Base-by-base conservation (phyloP, 1,140 invertebrate species). In the Eubasilissa regina region DNA sequence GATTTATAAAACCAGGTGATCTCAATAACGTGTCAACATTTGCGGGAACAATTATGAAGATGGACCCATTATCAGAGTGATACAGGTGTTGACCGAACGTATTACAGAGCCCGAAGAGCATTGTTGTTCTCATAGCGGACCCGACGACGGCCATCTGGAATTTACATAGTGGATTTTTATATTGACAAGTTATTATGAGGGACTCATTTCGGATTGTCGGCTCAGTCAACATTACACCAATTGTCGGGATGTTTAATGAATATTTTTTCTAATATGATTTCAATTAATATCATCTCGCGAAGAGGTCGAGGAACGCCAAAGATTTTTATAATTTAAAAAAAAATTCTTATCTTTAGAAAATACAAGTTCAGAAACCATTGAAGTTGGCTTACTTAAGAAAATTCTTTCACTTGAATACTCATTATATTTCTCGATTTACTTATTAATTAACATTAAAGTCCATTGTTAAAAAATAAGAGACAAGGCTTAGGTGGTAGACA, bases 1-100 rank as follows among this genome's bases (percentile, higher is more conserved):
- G 80, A 79, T 77, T 75, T 66, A 81, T 62, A 58, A 77, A 81
- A 81, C 80, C 80, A 81, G 80, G 80, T 81, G 80, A 81, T 81
- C 80, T 81, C 80, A 81, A 81, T 81, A 72, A 56, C 48, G 45
- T 21, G 19, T 48, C 51, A 66, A 76, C 60, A 60, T 81, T 81
- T 81, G 62, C 25, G 13, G 4, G 55, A 76, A 25, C 58, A 79
- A 81, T 81, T 81, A 81, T 53, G 58, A n/a, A 60, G 58, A 35
- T 11, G 45, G 51, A 35, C 53, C 35, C 72, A 58, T 58, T 75
- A 58, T 75, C 17, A 15, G 12, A 58, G 44, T 7, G 19, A 3
- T 15, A 0, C 17, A 10, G 35, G 11, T 76, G 56, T 76, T 76
- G 56, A 48, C 25, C 47, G n/a, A 45, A 47, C 43, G 9, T 21